Conservation (phyloP, 2,797 vertebrate species). For the Antrozous pallidus region DNA sequence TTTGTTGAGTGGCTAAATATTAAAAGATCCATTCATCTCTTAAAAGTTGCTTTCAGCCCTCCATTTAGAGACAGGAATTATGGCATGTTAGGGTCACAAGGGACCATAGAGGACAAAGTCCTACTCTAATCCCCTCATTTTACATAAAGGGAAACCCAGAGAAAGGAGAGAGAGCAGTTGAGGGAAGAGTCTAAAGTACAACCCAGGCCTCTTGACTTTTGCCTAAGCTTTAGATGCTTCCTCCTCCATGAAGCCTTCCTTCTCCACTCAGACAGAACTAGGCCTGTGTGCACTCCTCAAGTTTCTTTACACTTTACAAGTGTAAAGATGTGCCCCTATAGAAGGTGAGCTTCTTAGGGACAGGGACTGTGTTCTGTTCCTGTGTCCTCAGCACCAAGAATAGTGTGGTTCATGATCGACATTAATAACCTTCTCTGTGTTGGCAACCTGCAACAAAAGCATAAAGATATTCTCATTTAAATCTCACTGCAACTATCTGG, state of each 20-base stretch:
- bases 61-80: neutral
- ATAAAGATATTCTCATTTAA: neutral
- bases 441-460: neutral
- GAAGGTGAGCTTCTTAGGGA: neutral
- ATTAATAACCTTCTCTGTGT: neutral
- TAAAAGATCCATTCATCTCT: neutral
- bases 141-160: neutral
- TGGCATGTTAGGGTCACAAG: neutral
- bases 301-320: no score
- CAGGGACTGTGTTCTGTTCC: neutral
- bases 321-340: neutral
- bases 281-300: neutral
- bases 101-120: neutral
- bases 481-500: neutral
- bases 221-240: neutral
- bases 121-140: neutral
- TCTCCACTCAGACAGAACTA: neutral
- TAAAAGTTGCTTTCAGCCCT: neutral
- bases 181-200: neutral
- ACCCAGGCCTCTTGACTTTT: neutral
- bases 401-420: neutral
- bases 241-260: conserved; percentile 20
- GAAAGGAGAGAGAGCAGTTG: neutral
- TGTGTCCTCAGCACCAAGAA: neutral
- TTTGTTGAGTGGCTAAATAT: neutral